Conservation (phyloP, 2,797 vertebrate species). For the Harpagifer antarcticus region DNA sequence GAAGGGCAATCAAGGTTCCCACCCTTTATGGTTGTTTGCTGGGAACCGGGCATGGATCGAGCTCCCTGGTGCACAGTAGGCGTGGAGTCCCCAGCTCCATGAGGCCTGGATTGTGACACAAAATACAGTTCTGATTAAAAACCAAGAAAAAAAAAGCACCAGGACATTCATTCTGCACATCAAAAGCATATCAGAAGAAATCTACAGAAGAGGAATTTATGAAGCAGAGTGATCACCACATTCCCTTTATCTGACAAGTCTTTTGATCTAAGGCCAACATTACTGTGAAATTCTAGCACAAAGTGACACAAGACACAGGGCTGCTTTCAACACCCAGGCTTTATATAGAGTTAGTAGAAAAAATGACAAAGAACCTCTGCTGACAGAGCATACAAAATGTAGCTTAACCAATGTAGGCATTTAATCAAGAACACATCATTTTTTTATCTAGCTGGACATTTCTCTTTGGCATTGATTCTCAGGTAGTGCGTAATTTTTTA, state of each 20-base stretch:
- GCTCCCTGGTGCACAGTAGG: conserved; percentile 76
- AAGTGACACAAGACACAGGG: conserved; percentile 9
- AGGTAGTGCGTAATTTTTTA: conserved; percentile 5
- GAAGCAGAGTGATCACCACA: conserved; percentile 7
- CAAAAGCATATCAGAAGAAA: conserved; percentile 13
- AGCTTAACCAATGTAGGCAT: conserved; percentile 19
- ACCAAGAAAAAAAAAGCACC: neutral
- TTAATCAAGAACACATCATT: conserved; percentile 4
- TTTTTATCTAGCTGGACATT: conserved; percentile 1
- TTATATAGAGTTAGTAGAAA: neutral
- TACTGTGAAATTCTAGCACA: conserved; percentile 7
- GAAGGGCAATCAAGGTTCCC: conserved; percentile 51
- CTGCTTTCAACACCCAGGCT: conserved; percentile 1
- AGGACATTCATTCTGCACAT: conserved; percentile 3
- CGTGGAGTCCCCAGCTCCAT: conserved; percentile 83
- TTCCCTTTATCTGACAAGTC: conserved; percentile 15
- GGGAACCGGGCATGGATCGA: conserved; percentile 67
- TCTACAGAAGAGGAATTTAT: conserved; percentile 7
- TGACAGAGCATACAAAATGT: neutral
- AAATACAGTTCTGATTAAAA: conserved; percentile 27
- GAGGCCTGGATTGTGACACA: conserved; percentile 73
- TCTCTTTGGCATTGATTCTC: conserved; percentile 12
- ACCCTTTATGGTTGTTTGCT: conserved; percentile 75
- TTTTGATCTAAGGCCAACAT: conserved; percentile 36
- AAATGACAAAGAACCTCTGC: neutral